Evolutionary conservation across 2,888 invertebrate genomes (phyloP), one percentile per base, ranked within the genome.

Genomic region (Athalia circularis): DNA sequence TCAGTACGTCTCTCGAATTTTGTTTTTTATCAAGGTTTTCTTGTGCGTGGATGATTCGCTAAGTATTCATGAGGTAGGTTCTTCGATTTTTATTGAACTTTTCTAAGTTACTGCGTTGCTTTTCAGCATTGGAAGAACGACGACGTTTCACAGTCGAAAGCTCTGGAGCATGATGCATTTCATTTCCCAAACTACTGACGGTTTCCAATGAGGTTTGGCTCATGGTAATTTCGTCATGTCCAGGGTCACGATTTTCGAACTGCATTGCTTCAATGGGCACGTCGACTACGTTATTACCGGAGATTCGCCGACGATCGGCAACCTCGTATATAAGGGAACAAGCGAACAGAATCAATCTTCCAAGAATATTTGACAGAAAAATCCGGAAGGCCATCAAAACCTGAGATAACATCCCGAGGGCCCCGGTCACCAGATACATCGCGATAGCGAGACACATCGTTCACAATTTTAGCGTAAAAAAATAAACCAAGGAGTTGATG

Each of bases 361-460:
- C 85, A 8, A 85, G 78, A 15, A 83, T 65, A 2, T 81, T 83
- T 29, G 84, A 74, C 0, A 84, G 47, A 75, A 84, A 85, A 54
- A 84, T 81, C 6, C 83, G 83, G 5, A 84, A 5, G 13, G 79
- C 79, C 59, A 83, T 79, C 4, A 80, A 3, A 0, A 85, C 15
- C 52, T 85, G 84, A 68, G 81, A 81, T 2, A 85, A 13, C n/a
- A 84, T 80, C 9, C 81, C 79, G 9, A 86, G 70, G 4, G 80
- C 75, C 5, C 84, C 86, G 7, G 84, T 85, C 4, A 85, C 65
- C n/a, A 84, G 48, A 65, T 87, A 87, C 80, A 87, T 80, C 5
- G 81, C 79, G 13, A 87, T 84, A 8, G 86, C 84, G 29, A 87
- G 79, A 75, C 86, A 87, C 87, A 87, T 87, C 67, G 77, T 78